phyloP scores from a whole-genome alignment of 2,888 invertebrate species.

The Patella pellucida region DNA sequence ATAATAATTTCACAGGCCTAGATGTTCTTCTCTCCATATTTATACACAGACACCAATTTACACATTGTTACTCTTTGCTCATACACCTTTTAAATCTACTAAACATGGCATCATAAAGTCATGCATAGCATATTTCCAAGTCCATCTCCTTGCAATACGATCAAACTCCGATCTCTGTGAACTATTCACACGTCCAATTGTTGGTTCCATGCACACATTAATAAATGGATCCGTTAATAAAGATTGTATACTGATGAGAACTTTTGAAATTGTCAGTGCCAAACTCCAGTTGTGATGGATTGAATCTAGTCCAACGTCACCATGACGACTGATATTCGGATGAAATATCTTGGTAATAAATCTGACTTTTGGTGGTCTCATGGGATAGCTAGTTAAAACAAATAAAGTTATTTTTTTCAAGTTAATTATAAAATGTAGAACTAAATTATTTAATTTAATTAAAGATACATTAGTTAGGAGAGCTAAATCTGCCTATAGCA shows the following conservation, averaged over 20 bases:
- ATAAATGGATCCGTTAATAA: constrained; percentile 83
- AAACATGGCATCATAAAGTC: constrained; percentile 62
- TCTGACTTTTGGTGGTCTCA: constrained; percentile 90
- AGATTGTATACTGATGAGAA: constrained; percentile 71
- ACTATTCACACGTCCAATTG: constrained; percentile 83
- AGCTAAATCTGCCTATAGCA: no score
- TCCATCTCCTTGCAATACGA: constrained; percentile 86
- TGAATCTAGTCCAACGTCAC: constrained; percentile 94
- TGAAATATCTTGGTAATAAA: constrained; percentile 94
- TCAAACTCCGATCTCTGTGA: constrained; percentile 83
- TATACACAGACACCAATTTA: not conserved
- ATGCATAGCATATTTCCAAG: constrained; percentile 83
- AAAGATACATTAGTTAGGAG: no score
- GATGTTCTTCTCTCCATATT: not conserved
- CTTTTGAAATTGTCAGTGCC: constrained; percentile 87
- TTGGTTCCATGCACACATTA: constrained; percentile 91
- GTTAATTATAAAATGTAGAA: no score
- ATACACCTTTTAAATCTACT: constrained; percentile 55
- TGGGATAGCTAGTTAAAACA: constrained; percentile 79
- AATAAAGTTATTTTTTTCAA: no score
- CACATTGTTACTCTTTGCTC: not conserved
- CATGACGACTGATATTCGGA: constrained; percentile 94
- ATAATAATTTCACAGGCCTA: not conserved
- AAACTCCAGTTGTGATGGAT: constrained; percentile 97
- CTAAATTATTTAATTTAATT: no score